Conservation (phyloP, 2,797 vertebrate species). For the Sandelia bainsii region DNA sequence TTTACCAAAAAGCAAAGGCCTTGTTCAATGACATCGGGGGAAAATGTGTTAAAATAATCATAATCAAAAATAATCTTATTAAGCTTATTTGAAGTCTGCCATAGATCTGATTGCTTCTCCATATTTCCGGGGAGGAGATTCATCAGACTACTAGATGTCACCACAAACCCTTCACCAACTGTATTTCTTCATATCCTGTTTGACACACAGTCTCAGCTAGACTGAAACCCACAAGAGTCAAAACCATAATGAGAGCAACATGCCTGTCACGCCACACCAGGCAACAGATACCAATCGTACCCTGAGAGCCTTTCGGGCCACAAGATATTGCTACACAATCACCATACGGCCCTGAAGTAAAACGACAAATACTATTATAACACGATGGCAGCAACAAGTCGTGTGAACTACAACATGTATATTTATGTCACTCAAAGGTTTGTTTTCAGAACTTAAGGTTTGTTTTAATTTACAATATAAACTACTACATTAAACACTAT, state of each 20-base stretch:
- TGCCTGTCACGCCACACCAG: constrained; percentile 25
- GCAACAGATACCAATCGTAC: constrained; percentile 11
- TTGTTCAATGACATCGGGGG: too few species aligned
- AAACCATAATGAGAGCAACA: constrained; percentile 35
- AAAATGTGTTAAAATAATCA: too few species aligned
- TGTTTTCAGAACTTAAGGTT: not conserved
- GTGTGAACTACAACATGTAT: not conserved
- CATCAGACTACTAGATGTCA: constrained; percentile 1
- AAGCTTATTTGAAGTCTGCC: not conserved
- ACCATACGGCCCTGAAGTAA: constrained; percentile 10
- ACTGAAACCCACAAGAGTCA: constrained; percentile 61
- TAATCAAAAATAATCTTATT: not conserved
- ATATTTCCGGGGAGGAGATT: not conserved
- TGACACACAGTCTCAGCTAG: constrained; percentile 42
- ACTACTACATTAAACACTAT: not conserved
- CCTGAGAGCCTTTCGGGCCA: constrained; percentile 39
- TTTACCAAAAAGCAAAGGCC: too few species aligned
- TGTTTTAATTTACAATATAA: not conserved
- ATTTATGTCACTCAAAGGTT: not conserved
- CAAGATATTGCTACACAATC: not conserved
- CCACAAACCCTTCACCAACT: constrained; percentile 34
- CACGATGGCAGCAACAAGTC: constrained; percentile 1
- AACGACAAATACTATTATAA: not conserved
- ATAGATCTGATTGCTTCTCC: not conserved
- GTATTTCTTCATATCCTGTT: constrained; percentile 57